These are phyloP conservation scores for Rhopilema esculentum DNA, from an alignment of 30 jellyfish, hydroid and myxozoan species.

Conservation along the genomic window DNA sequence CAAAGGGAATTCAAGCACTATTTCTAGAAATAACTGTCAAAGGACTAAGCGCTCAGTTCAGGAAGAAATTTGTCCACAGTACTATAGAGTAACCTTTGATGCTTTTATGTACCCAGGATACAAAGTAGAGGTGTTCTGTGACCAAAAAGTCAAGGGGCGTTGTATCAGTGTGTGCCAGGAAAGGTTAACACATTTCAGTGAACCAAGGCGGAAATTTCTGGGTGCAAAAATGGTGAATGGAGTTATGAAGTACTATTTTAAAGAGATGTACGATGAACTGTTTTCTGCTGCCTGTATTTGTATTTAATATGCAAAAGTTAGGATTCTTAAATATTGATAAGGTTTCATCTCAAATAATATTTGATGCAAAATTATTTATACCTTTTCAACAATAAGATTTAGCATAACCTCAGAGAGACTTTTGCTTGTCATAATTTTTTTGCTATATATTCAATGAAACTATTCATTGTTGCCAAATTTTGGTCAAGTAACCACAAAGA, in stretches of 20 bases:
- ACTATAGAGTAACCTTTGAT: conserved; percentile 7
- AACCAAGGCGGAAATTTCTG: conserved; percentile 34
- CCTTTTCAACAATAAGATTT: no score
- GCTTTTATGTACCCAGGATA: conserved; percentile 16
- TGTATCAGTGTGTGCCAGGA: conserved; percentile 1
- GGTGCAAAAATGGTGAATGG: conserved; percentile 40
- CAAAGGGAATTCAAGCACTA: neutral
- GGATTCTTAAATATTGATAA: no score
- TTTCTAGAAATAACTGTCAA: neutral
- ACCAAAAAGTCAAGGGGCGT: neutral
- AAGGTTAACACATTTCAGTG: neutral
- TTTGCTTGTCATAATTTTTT: no score
- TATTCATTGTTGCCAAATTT: no score
- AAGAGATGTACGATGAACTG: neutral
- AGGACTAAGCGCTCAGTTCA: neutral
- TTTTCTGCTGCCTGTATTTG: conserved; percentile 39
- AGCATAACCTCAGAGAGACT: no score
- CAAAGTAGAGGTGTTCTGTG: conserved; percentile 35
- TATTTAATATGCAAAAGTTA: no score
- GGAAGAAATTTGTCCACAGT: conserved; percentile 10
- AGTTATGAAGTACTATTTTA: neutral
- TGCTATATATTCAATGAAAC: no score
- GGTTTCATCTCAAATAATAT: neutral
- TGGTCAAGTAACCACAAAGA: no score
- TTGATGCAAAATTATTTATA: no score